phyloP scores from a whole-genome alignment of 1,140 invertebrate species.

The Cherax quadricarinatus region DNA sequence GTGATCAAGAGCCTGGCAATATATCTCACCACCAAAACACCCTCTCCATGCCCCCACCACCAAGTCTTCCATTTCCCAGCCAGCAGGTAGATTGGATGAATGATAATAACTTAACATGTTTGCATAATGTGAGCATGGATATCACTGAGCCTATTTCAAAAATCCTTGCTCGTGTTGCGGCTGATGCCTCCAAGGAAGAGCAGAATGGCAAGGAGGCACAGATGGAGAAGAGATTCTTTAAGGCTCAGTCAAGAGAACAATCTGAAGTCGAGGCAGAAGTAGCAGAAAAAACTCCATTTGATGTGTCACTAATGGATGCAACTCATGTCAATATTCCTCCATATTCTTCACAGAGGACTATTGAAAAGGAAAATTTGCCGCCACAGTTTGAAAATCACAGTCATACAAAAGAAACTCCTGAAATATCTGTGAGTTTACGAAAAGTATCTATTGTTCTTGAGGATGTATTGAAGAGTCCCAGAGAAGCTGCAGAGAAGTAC shows the following conservation, averaged over 20 bases:
- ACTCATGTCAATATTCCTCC: conserved; percentile 24
- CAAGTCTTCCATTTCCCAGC: not conserved
- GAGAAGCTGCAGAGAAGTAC: not conserved
- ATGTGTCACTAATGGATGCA: conserved; percentile 45
- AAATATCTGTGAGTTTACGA: not conserved
- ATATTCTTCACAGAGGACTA: conserved; percentile 27
- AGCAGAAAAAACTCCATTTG: conserved; percentile 48
- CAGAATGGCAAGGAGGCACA: conserved; percentile 3
- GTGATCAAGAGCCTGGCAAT: not conserved
- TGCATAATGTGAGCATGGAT: conserved; percentile 52
- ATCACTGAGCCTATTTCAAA: conserved; percentile 54
- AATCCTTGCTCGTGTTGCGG: not conserved
- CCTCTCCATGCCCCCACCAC: not conserved
- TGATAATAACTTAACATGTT: conserved; percentile 51
- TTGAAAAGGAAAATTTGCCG: conserved; percentile 62
- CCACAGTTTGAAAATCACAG: conserved; percentile 2
- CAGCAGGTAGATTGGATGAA: not conserved
- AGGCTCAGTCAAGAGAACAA: conserved; percentile 4
- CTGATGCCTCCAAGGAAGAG: not conserved
- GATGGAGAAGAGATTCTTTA: conserved; percentile 39
- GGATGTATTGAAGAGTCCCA: conserved; percentile 47
- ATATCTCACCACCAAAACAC: not conserved
- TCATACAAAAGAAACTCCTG: not conserved
- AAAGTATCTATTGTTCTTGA: conserved; percentile 44
- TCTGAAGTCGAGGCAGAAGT: not conserved